These are phyloP conservation scores for Crocuta crocuta DNA, from an alignment of 2,113 vertebrate genomes.

Conservation along the genomic window DNA sequence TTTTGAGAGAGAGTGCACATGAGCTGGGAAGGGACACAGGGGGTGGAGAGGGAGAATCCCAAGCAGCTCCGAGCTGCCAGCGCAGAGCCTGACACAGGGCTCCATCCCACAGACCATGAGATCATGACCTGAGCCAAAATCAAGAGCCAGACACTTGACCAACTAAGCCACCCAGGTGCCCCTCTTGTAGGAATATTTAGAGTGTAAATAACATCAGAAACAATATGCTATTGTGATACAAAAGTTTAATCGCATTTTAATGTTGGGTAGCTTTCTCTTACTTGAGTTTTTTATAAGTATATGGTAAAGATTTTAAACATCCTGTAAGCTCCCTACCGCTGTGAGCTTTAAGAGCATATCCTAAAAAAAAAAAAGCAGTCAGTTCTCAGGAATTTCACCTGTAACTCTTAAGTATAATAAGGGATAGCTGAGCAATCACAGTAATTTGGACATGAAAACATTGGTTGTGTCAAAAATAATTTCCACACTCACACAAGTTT, in stretches of 20 bases:
- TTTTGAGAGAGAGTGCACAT: no score
- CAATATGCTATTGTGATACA: neutral
- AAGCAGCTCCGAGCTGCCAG: no score
- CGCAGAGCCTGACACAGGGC: no score
- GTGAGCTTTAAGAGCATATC: neutral
- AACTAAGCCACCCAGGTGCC: no score
- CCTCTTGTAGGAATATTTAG: neutral
- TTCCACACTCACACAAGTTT: neutral
- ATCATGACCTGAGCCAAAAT: no score
- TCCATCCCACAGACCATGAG: no score
- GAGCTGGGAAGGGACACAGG: no score
- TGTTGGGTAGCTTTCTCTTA: neutral
- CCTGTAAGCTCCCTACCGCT: neutral
- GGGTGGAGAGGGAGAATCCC: no score
- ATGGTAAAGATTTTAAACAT: neutral
- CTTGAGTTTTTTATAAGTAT: slow-evolving; percentile 27
- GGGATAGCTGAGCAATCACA: neutral
- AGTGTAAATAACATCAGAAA: neutral
- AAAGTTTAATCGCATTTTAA: neutral
- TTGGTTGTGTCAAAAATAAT: neutral
- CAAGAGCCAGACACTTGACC: no score
- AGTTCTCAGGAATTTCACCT: neutral
- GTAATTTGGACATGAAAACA: neutral
- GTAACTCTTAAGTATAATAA: neutral
- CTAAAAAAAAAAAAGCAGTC: neutral